Base-by-base conservation (phyloP, 2,888 invertebrate species). In the Himalopsyche anomala region DNA sequence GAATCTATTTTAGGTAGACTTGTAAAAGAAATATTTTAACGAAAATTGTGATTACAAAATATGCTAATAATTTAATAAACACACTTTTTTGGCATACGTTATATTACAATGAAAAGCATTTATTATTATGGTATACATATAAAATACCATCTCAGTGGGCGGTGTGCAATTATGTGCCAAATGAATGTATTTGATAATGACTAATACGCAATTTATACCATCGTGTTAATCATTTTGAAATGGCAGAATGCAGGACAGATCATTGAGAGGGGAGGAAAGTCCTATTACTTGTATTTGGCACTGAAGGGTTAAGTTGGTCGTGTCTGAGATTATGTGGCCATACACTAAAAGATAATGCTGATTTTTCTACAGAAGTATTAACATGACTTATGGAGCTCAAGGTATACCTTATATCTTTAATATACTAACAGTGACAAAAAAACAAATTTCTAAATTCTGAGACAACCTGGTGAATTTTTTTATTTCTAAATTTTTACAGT, bases 131-230 rank as follows among this genome's bases (percentile, higher is more conserved):
- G 19, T 19, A 8, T 19, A 28, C 3, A 15, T 8, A 19, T 62
- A 62, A 62, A 19, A n/a, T 19, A 15, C 19, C 19, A 62, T 62
- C 62, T 19, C 38, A 17, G 40, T 84, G 81, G 62, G 81, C 36
- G 69, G 81, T 84, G 81, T 81, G 40, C 82, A 82, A 84, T 86
- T 86, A 81, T 84, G 80, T 54, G 40, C 56, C 54, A 80, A 85
- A 84, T 80, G 87, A 83, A 87, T 88, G 88, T 84, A 84, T 87
- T 85, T 88, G 88, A 88, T 86, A 86, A 85, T 88, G 87, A 88
- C 88, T 88, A 88, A 88, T 88, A 87, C 84, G 85, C 84, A 79
- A 88, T 88, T 88, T 88, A 88, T 87, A 81, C 87, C 83, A 83
- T 69, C 62, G 81, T 83, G 84, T 86, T 85, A 87, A 85, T 87